These are phyloP conservation scores for Bovichtus diacanthus DNA, from an alignment of 2,797 vertebrate species.

Conservation along the genomic window DNA sequence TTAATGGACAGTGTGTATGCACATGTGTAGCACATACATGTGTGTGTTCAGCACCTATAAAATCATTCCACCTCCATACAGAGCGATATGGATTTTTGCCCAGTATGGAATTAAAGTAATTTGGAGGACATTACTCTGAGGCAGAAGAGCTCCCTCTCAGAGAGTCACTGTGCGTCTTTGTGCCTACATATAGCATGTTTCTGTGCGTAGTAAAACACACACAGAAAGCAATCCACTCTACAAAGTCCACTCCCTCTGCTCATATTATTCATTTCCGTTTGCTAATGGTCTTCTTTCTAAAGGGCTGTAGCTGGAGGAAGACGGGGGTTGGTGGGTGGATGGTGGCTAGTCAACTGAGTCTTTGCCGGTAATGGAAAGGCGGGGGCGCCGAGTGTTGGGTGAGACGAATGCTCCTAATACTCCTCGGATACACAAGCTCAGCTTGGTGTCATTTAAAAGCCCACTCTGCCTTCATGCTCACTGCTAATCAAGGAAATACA, in stretches of 20 bases:
- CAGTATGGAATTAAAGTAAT: constrained; percentile 62
- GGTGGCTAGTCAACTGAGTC: constrained; percentile 63
- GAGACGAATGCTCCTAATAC: constrained; percentile 78
- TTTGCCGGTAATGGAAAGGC: constrained; percentile 71
- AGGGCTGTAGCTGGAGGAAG: constrained; percentile 55
- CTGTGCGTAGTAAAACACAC: constrained; percentile 14
- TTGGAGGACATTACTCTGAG: constrained; percentile 70
- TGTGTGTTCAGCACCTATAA: constrained; percentile 41
- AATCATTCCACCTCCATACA: constrained; percentile 43
- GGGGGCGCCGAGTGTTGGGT: constrained; percentile 57
- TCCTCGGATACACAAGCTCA: constrained; percentile 65
- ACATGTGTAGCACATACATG: background rate
- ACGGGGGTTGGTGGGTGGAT: constrained; percentile 55
- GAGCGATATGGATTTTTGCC: constrained; percentile 56
- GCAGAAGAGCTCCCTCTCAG: constrained; percentile 50
- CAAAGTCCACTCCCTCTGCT: constrained; percentile 39
- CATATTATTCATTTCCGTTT: constrained; percentile 70
- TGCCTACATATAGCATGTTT: constrained; percentile 11
- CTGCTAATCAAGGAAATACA: constrained; percentile 70
- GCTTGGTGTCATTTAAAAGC: constrained; percentile 74
- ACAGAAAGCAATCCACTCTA: constrained; percentile 46
- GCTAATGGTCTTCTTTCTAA: constrained; percentile 69
- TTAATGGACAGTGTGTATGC: background rate
- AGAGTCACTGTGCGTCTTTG: constrained; percentile 29
- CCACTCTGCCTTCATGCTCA: constrained; percentile 51